phyloP scores from a whole-genome alignment of 2,888 invertebrate genomes.

The Strigamia maritima region DNA sequence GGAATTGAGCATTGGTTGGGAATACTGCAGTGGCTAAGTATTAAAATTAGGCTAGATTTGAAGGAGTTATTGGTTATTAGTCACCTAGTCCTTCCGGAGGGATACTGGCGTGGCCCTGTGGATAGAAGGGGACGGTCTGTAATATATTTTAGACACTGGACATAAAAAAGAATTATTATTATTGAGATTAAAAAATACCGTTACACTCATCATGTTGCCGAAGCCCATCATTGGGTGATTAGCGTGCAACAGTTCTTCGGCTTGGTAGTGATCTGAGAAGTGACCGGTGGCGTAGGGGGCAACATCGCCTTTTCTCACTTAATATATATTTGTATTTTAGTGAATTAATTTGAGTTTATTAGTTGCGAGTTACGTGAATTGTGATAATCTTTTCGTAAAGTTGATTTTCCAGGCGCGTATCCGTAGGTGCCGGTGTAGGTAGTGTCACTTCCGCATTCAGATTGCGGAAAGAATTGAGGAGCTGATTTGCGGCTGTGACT shows the following conservation, averaged over 20 bases:
- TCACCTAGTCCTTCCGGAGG: neutral
- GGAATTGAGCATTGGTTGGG: neutral
- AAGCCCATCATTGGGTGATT: no score
- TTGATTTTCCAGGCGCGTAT: neutral
- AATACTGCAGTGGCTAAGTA: neutral
- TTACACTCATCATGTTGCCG: no score
- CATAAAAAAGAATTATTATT: neutral
- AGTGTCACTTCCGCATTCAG: constrained; percentile 1
- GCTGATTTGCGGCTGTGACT: neutral
- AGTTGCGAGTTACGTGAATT: neutral
- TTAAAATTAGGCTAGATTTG: no score
- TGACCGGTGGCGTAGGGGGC: no score
- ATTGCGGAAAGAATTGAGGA: neutral
- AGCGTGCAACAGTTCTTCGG: no score
- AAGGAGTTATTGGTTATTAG: no score
- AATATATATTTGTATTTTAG: no score
- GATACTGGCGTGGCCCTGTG: neutral
- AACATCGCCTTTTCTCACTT: no score
- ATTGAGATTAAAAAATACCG: neutral
- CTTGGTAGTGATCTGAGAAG: neutral
- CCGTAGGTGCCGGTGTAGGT: neutral
- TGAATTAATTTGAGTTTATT: no score
- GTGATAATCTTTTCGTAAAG: no score
- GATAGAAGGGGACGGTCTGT: constrained; percentile 15
- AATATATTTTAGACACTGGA: neutral